Evolutionary conservation across 2,888 invertebrate genomes (phyloP), one percentile per base, ranked within the genome.

Genomic region (Griposia aprilina): DNA sequence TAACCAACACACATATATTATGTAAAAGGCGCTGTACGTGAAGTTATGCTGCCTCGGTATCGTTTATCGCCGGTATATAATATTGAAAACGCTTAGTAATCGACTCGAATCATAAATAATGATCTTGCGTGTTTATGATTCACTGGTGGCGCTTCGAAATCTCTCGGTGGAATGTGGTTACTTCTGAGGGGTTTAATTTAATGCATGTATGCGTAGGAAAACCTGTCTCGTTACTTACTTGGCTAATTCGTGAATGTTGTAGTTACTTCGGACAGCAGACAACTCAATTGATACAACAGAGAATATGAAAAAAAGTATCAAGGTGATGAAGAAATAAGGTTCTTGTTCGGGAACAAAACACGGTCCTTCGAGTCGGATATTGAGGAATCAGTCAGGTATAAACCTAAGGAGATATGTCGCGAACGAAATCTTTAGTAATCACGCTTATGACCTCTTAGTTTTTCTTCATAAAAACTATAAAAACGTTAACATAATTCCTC

Each of bases 41-140:
- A 67, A 80, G 82, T 79, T 84, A 87, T 84, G 74, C 66, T 73
- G 63, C 68, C 71, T 84, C 75, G 76, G 72, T 80, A 85, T 71
- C 72, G 69, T 71, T 85, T 74, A 76, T 81, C 65, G 67, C 62
- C 23, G 50, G 63, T 70, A 60, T 65, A 63, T 80, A 86, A 78
- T 80, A 76, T 75, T 62, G 57, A 74, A 83, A 86, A 76, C 55
- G 73, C 63, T 78, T 68, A 75, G 73, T 69, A 80, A 81, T 77
- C 69, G 70, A 73, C 73, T 78, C 78, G 65, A 79, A 80, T 81
- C 71, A 78, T 80, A 88, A 75, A 88, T 88, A 80, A 88, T 72
- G 75, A 67, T 81, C 72, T 77, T 80, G 78, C 76, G 59, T 77
- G 81, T 74, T 78, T 77, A 85, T 82, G 85, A 87, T 74, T 88